Evolutionary conservation across 1,140 invertebrate genomes (phyloP), one percentile per base, ranked within the genome.

Genomic region (Bathynomus jamesi): DNA sequence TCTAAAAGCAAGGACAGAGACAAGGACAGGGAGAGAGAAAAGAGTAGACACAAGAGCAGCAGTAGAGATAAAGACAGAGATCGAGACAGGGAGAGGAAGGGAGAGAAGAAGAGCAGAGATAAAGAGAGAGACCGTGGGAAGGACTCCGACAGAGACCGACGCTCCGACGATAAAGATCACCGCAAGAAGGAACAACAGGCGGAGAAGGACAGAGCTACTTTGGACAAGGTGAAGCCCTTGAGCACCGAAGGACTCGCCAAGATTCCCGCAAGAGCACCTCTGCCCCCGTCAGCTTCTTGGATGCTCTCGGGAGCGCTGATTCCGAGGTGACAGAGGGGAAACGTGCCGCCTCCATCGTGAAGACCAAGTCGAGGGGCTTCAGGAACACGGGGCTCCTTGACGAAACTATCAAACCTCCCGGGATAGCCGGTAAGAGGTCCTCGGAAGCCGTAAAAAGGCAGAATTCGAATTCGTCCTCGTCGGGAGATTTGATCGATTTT

Each of bases 231-330:
- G 3, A 73, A 73, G 25, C 75, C 75, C 31, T 46, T 73, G 28
- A 71, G 71, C 53, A 70, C 53, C n/a, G 71, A 76, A 32, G 75
- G 75, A 5, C 65, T 76, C 5, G 69, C 71, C 27, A 76, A 76
- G 30, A 76, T 76, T 25, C 75, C 75, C 27, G 68, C 65, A 4
- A 65, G 60, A 40, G 32, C 17, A 40, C 7, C 32, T 8, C 7
- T 4, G 10, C 65, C 3, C 70, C 66, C 4, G 28, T 69, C 27
- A 76, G 69, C 28, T 76, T 76, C 69, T 69, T 76, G 2, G 75
- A 76, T 61, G 75, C 75, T 17, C 66, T 76, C n/a, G 75, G 75
- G 8, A 73, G 71, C 11, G 75, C 75, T 5, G 75, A 76, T 28
- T 13, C 53, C 5, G 75, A 73, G 13, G 31, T 60, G 69, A 64